phyloP scores from a whole-genome alignment of 2,888 invertebrate species.

The Panzeria rudis region DNA sequence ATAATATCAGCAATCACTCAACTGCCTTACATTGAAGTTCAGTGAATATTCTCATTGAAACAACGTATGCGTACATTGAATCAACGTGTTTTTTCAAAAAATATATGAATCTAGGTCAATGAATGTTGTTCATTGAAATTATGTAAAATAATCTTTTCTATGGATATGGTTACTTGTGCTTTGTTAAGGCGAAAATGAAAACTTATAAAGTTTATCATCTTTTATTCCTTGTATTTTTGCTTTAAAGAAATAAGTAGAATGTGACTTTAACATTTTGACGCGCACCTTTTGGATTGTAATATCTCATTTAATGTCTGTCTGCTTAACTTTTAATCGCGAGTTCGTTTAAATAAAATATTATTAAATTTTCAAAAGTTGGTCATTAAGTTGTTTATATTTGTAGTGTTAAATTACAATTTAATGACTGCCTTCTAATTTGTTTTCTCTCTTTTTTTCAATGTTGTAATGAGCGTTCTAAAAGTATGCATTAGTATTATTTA shows the following conservation, averaged over 20 bases:
- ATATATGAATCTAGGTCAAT: no score
- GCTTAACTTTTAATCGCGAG: neutral
- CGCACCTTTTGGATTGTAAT: neutral
- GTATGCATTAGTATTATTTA: neutral
- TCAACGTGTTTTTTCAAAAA: no score
- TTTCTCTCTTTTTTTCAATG: neutral
- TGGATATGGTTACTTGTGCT: no score
- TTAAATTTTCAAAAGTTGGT: neutral
- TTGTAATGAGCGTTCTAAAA: neutral
- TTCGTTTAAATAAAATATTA: neutral
- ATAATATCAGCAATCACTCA: no score
- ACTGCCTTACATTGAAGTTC: no score
- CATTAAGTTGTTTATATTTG: conserved; percentile 14
- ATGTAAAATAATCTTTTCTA: no score
- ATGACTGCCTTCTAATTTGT: conserved; percentile 5
- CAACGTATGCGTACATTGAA: no score
- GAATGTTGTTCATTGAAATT: no score
- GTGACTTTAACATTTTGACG: neutral
- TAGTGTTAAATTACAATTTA: conserved; percentile 54
- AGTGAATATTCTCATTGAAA: no score
- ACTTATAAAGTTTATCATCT: no score
- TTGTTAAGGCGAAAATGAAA: no score
- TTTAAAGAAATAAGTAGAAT: neutral
- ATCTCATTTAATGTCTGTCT: neutral
- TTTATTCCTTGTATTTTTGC: no score